Percentiles rank a stretch among this genome's conserved stretches.
phyloP scores from a whole-genome alignment of 64 coral and sea anemone genomes.

The Actinia tenebrosa region DNA sequence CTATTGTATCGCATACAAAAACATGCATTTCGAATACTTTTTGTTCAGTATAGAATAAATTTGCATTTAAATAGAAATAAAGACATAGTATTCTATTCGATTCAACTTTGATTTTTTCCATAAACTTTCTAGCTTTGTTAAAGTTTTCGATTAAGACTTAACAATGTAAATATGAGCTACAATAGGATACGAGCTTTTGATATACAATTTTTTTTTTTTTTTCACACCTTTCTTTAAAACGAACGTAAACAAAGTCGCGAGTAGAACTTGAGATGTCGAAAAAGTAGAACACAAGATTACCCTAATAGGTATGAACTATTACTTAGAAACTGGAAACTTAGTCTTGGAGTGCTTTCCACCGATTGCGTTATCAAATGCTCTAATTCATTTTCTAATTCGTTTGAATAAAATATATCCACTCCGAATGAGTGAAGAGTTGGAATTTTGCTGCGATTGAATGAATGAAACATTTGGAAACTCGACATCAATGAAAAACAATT shows the following conservation, averaged over 20 bases:
- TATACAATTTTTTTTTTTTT: neutral
- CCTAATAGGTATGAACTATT: neutral
- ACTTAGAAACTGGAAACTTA: neutral
- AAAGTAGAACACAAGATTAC: neutral
- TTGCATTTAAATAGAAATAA: too few species aligned
- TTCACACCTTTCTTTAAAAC: neutral
- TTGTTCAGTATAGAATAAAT: too few species aligned
- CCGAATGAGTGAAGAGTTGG: neutral
- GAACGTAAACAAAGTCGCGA: neutral
- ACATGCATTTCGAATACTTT: too few species aligned
- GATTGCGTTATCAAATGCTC: neutral
- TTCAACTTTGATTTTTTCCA: neutral
- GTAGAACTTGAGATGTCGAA: neutral
- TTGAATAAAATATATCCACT: too few species aligned
- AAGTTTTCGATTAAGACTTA: too few species aligned
- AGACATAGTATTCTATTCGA: neutral
- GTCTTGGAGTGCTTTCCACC: neutral
- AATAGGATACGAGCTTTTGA: neutral
- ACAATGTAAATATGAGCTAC: neutral
- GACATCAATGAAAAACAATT: neutral
- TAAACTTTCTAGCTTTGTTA: neutral
- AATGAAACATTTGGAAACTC: too few species aligned
- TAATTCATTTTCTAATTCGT: neutral
- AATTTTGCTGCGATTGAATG: neutral
- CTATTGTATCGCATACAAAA: neutral